A percentile compares a stretch with the other conserved stretches of the same genome.
Conservation (phyloP, 2,113 vertebrate genomes). For the Beaufortia kweichowensis region DNA sequence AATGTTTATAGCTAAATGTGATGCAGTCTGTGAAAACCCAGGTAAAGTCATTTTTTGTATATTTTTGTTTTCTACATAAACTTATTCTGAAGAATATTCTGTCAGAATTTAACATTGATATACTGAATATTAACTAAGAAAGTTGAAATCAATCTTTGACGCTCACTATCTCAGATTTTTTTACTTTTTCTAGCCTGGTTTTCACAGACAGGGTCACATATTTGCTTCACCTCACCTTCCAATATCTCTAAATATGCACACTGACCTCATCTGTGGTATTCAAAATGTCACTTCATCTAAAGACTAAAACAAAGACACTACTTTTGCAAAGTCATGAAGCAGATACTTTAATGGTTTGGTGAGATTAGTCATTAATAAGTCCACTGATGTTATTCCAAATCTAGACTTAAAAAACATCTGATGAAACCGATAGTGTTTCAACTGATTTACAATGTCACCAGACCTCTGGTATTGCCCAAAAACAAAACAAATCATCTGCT, state of each 20-base stretch:
- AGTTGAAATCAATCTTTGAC: no score
- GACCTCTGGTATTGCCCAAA: background rate
- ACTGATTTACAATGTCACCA: slow-evolving; percentile 1
- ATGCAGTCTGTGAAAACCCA: no score
- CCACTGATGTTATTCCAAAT: background rate
- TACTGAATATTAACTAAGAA: no score
- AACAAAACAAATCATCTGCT: slow-evolving; percentile 62
- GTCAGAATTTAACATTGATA: no score
- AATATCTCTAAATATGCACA: background rate
- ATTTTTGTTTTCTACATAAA: no score
- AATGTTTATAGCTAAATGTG: no score
- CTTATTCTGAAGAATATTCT: no score
- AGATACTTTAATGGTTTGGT: background rate
- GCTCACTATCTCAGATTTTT: no score
- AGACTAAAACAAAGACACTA: background rate
- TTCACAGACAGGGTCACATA: no score
- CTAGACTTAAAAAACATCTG: background rate
- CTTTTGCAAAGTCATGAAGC: background rate
- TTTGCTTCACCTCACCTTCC: slow-evolving; percentile 18
- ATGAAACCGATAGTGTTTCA: background rate
- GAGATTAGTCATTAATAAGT: slow-evolving; percentile 36
- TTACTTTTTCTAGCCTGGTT: no score
- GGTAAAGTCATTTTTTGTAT: no score
- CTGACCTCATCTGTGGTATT: slow-evolving; percentile 18
- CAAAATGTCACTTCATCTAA: no score